These are phyloP conservation scores for Morinoia aosen DNA, from an alignment of 2,888 invertebrate genomes.

Conservation along the genomic window DNA sequence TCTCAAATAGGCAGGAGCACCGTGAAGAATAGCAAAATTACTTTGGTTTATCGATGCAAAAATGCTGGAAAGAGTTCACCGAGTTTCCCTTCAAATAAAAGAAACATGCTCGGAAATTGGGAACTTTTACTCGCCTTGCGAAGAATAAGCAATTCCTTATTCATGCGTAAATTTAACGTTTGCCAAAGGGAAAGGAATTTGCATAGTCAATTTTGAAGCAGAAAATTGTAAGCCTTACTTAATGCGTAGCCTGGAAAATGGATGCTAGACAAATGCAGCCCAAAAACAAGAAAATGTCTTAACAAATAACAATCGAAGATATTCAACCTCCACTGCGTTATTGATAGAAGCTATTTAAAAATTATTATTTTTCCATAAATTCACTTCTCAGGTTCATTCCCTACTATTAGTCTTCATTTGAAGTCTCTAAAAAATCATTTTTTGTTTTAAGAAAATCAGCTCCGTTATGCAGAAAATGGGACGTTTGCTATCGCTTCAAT, in stretches of 20 bases:
- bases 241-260: background rate
- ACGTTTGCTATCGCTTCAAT: background rate
- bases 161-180: background rate
- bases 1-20: background rate
- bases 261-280: background rate
- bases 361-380: background rate
- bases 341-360: background rate
- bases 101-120: background rate
- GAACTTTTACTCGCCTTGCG: background rate
- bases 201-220: conserved; percentile 17
- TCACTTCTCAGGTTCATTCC: background rate
- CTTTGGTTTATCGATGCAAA: too few relatives aligned
- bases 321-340: background rate
- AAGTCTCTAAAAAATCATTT: background rate
- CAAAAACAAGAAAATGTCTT: background rate
- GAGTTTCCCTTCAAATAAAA: background rate
- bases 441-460: background rate
- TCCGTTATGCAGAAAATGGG: background rate
- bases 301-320: background rate
- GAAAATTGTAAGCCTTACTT: background rate
- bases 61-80: too few relatives aligned
- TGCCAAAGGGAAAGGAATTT: conserved; percentile 2
- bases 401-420: background rate
- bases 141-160: background rate
- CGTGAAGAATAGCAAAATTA: background rate